Evolutionary conservation across 2,113 vertebrate genomes (phyloP).

Genomic region (Bujurquina vittata): DNA sequence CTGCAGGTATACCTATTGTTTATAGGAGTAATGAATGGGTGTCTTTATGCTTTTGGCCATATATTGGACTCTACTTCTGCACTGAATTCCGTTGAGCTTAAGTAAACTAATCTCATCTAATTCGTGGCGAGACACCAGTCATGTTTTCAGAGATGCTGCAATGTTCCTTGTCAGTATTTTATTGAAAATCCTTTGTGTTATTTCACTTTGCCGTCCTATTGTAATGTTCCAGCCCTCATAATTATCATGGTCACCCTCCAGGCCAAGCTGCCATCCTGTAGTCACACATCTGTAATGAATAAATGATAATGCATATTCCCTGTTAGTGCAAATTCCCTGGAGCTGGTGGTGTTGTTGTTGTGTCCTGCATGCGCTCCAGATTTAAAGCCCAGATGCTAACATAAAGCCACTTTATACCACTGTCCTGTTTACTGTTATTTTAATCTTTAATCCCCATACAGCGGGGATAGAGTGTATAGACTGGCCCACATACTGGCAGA

Average conservation of each 20-base stretch:
- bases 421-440: slow-evolving; percentile 53
- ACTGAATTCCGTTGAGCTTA: background rate
- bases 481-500: slow-evolving; percentile 16
- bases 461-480: background rate
- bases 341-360: slow-evolving; percentile 20
- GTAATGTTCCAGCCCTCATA: background rate
- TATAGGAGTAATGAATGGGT: too few relatives aligned
- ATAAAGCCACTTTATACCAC: slow-evolving; percentile 18
- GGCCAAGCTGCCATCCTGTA: slow-evolving; percentile 38
- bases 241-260: slow-evolving; percentile 28
- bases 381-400: slow-evolving; percentile 10
- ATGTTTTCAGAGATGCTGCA: background rate
- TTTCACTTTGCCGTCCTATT: background rate
- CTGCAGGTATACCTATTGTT: too few relatives aligned
- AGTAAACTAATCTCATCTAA: background rate
- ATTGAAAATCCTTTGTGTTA: slow-evolving; percentile 8
- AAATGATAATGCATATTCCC: slow-evolving; percentile 46
- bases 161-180: background rate
- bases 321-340: background rate
- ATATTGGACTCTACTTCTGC: too few relatives aligned
- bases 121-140: background rate
- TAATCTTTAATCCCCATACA: slow-evolving; percentile 44
- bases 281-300: slow-evolving; percentile 63
- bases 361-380: slow-evolving; percentile 8
- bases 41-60: too few relatives aligned